Percentiles rank a stretch among this genome's conserved stretches.
Evolutionary conservation across 2,888 invertebrate genomes (phyloP).

Genomic region (Brenthis hecate): DNA sequence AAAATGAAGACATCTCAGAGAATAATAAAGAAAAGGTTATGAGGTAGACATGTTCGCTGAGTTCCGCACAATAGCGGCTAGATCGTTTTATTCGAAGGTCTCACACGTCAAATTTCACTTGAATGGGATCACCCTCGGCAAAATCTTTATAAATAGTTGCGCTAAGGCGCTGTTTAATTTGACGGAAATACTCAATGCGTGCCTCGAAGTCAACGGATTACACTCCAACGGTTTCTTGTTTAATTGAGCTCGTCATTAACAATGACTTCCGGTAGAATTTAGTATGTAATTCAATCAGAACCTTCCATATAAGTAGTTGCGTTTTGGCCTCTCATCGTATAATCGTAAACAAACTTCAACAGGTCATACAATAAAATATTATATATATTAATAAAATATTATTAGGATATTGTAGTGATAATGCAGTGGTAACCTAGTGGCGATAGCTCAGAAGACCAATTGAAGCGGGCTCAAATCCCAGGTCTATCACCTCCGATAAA

Average conservation of each 20-base stretch:
- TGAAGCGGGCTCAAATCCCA: no score
- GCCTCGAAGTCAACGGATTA: slow-evolving; percentile 69
- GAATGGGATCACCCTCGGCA: slow-evolving; percentile 67
- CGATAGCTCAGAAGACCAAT: no score
- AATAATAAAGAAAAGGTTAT: slow-evolving; percentile 70
- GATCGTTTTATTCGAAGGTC: slow-evolving; percentile 64
- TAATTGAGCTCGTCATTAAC: slow-evolving; percentile 62
- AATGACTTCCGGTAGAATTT: slow-evolving; percentile 28
- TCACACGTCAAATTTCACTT: slow-evolving; percentile 82
- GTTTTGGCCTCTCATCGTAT: neutral
- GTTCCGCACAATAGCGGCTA: slow-evolving; percentile 58
- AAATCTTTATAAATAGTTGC: slow-evolving; percentile 82
- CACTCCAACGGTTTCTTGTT: slow-evolving; percentile 58
- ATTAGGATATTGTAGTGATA: no score
- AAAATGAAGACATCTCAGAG: slow-evolving; percentile 65
- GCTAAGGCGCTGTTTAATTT: slow-evolving; percentile 76
- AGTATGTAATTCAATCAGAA: slow-evolving; percentile 4
- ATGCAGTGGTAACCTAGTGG: no score
- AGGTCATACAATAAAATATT: no score
- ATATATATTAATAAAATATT: no score
- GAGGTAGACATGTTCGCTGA: slow-evolving; percentile 65
- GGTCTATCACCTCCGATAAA: no score
- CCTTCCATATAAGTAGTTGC: neutral
- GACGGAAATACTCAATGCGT: slow-evolving; percentile 75
- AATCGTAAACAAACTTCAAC: no score